phyloP scores from a whole-genome alignment of 2,888 invertebrate genomes.

The Serripes groenlandicus region DNA sequence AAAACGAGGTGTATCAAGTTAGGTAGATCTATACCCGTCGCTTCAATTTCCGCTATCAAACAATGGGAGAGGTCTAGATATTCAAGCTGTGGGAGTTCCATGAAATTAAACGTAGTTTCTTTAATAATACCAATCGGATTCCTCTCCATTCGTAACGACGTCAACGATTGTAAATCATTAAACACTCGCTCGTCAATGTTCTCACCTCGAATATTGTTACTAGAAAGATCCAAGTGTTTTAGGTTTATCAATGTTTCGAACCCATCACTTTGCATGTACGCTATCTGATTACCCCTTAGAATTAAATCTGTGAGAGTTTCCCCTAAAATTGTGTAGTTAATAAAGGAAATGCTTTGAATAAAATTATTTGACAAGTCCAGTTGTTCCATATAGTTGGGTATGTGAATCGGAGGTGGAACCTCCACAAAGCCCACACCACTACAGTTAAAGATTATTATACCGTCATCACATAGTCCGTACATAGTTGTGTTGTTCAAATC shows the following conservation, averaged over 20 bases:
- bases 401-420: conserved; percentile 15
- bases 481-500: too few relatives aligned
- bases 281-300: conserved; percentile 50
- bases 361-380: conserved; percentile 54
- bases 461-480: too few relatives aligned
- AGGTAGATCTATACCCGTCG: conserved; percentile 33
- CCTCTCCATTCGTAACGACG: conserved; percentile 33
- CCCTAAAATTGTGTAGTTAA: conserved; percentile 28
- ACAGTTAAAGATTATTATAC: conserved; percentile 52
- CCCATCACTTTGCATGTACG: conserved; percentile 21
- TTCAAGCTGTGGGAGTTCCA: conserved; percentile 42
- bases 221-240: conserved; percentile 50
- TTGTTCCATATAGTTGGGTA: conserved; percentile 24
- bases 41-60: conserved; percentile 44
- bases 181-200: conserved; percentile 38
- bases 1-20: conserved; percentile 44
- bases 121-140: conserved; percentile 53
- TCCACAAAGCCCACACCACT: conserved; percentile 29
- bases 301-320: conserved; percentile 23
- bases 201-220: conserved; percentile 44
- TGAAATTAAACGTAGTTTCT: conserved; percentile 50
- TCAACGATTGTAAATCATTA: conserved; percentile 35
- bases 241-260: conserved; percentile 41
- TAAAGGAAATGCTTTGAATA: conserved; percentile 43
- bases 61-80: conserved; percentile 58